phyloP scores from a whole-genome alignment of 2,113 vertebrate species.

The Climacteris rufus region DNA sequence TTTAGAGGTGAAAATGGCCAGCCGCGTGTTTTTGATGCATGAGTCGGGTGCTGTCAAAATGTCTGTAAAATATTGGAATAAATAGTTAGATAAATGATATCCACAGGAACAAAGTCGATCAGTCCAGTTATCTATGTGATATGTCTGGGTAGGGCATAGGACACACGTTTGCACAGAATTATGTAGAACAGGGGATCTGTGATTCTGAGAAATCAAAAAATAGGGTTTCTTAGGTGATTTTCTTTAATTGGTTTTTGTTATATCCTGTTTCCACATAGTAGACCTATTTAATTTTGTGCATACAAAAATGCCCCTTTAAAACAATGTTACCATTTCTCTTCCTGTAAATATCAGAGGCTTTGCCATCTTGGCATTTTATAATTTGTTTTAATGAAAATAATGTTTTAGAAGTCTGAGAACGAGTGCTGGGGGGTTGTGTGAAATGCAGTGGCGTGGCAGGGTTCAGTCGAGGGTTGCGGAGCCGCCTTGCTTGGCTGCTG shows the following conservation, averaged over 20 bases:
- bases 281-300: neutral
- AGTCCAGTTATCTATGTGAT: neutral
- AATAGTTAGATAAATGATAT: neutral
- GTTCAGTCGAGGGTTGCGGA: rapidly evolving
- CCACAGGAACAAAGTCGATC: neutral
- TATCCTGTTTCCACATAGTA: neutral
- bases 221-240: neutral
- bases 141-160: neutral
- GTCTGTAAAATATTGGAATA: neutral
- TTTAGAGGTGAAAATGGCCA: neutral
- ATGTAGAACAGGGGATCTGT: neutral
- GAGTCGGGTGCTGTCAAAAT: neutral
- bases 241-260: neutral
- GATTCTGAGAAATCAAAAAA: neutral
- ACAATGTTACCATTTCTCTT: neutral
- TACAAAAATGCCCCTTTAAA: neutral
- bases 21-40: neutral
- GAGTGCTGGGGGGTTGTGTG: rapidly evolving
- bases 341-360: rapidly evolving
- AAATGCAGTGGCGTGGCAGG: rapidly evolving
- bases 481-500: rapidly evolving
- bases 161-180: neutral
- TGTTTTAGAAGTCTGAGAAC: neutral
- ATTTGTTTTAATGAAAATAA: neutral
- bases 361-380: neutral